A percentile compares a stretch with the other conserved stretches of the same genome.
Evolutionary conservation across 2,113 vertebrate species (phyloP).

Genomic region (Hypanus sabinus): DNA sequence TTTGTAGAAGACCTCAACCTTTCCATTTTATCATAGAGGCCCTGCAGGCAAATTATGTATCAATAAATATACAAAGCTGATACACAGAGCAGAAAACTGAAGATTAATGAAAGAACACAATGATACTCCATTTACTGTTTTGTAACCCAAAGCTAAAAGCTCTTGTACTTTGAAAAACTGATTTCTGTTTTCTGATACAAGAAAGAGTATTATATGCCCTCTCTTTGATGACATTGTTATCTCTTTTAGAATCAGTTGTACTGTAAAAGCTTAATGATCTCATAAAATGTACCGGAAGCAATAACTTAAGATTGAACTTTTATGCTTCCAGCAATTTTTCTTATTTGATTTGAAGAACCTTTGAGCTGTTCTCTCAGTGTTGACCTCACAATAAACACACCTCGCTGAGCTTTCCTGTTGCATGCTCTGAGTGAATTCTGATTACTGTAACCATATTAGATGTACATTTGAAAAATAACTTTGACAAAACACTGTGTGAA

Average conservation of each 20-base stretch:
- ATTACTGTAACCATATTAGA: background rate
- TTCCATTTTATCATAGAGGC: background rate
- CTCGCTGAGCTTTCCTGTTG: slow-evolving; percentile 51
- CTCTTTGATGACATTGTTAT: slow-evolving; percentile 52
- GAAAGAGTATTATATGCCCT: slow-evolving; percentile 33
- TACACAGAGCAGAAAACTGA: slow-evolving; percentile 5
- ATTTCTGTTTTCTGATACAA: background rate
- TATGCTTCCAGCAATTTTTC: slow-evolving; percentile 47
- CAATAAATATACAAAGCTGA: slow-evolving; percentile 1
- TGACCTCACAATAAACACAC: background rate
- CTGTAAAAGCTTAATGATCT: slow-evolving; percentile 53
- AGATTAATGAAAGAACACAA: slow-evolving; percentile 18
- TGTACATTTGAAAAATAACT: slow-evolving; percentile 14
- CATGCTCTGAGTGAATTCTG: slow-evolving; percentile 37
- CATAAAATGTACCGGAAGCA: slow-evolving; percentile 54
- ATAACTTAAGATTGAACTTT: slow-evolving; percentile 54
- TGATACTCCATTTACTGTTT: background rate
- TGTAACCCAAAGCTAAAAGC: background rate
- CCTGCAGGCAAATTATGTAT: background rate
- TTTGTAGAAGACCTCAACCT: background rate
- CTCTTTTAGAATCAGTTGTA: slow-evolving; percentile 48
- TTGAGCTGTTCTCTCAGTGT: slow-evolving; percentile 43
- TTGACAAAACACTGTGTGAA: slow-evolving; percentile 14
- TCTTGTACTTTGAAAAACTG: background rate
- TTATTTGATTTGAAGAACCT: slow-evolving; percentile 46